phyloP scores from a whole-genome alignment of 23 tunicate species.

The Halocynthia roretzi region DNA sequence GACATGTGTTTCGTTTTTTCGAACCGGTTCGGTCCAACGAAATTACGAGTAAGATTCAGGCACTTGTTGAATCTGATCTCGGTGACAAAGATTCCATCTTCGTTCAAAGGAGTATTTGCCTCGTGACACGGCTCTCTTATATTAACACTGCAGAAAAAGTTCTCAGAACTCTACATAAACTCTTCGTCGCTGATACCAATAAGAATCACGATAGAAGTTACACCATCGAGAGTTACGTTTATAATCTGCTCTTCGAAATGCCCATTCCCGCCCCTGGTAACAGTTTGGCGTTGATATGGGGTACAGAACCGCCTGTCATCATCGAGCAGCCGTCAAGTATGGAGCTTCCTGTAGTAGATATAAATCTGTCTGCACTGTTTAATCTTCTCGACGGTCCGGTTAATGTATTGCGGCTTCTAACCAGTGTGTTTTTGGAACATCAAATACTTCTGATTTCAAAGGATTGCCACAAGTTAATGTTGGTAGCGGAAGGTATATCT shows the following conservation, averaged over 20 bases:
- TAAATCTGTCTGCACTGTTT: conserved; percentile 41
- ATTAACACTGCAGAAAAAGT: conserved; percentile 73
- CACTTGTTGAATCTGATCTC: not conserved
- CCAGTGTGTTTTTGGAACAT: conserved; percentile 66
- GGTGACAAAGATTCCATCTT: not conserved
- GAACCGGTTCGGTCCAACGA: conserved; percentile 22
- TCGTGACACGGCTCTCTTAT: conserved; percentile 51
- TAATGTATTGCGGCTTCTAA: conserved; percentile 59
- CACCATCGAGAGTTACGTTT: conserved; percentile 76
- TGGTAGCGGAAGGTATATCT: conserved; percentile 70
- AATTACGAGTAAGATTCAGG: conserved; percentile 8
- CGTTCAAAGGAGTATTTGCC: conserved; percentile 66
- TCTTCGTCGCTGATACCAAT: conserved; percentile 30
- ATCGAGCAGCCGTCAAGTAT: conserved; percentile 42
- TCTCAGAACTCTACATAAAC: conserved; percentile 25
- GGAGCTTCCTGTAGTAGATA: conserved; percentile 73
- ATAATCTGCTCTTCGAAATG: conserved; percentile 81
- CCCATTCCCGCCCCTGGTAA: conserved; percentile 42
- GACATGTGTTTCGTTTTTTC: conserved; percentile 71
- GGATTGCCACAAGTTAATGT: conserved; percentile 49
- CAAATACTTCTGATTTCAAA: conserved; percentile 72
- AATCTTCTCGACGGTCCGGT: conserved; percentile 54
- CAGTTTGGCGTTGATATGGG: conserved; percentile 44
- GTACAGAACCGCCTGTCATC: conserved; percentile 41
- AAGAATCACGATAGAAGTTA: not conserved